Conservation (phyloP, 2,113 vertebrate species). For the Catharus bicknelli region DNA sequence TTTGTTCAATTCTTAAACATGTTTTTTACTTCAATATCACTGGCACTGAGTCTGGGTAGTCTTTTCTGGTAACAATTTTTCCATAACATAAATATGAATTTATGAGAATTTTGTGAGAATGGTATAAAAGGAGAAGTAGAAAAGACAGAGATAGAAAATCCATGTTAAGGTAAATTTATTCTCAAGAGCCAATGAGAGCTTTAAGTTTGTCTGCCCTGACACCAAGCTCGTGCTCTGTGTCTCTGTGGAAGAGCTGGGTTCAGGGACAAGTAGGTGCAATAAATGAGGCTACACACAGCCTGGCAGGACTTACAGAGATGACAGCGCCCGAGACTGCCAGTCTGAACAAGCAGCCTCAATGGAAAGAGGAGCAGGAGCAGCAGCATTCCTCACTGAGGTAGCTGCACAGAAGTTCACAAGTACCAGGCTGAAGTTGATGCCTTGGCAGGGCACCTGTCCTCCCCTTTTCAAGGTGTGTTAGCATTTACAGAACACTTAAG, state of each 20-base stretch:
- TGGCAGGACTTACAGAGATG: background rate
- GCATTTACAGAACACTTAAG: background rate
- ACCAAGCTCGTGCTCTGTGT: background rate
- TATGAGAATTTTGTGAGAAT: slow-evolving; percentile 38
- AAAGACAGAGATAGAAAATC: background rate
- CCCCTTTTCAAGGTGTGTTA: background rate
- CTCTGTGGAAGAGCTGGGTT: background rate
- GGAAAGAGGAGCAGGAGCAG: background rate
- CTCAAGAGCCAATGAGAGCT: background rate
- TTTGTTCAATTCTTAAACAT: slow-evolving; percentile 59
- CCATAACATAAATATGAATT: slow-evolving; percentile 53
- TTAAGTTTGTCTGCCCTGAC: background rate
- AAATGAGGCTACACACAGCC: background rate
- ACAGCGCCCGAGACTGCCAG: background rate
- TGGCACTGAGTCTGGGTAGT: slow-evolving; percentile 28
- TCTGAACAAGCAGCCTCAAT: background rate
- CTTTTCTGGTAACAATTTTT: slow-evolving; percentile 55
- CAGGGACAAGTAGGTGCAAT: background rate
- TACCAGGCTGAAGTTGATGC: background rate
- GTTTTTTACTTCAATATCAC: slow-evolving; percentile 44
- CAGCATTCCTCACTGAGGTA: background rate
- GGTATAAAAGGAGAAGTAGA: background rate
- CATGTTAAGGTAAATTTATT: slow-evolving; percentile 31
- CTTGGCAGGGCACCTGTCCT: background rate
- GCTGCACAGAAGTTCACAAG: background rate